phyloP scores from a whole-genome alignment of 2,113 vertebrate genomes.

The Myotis yumanensis region DNA sequence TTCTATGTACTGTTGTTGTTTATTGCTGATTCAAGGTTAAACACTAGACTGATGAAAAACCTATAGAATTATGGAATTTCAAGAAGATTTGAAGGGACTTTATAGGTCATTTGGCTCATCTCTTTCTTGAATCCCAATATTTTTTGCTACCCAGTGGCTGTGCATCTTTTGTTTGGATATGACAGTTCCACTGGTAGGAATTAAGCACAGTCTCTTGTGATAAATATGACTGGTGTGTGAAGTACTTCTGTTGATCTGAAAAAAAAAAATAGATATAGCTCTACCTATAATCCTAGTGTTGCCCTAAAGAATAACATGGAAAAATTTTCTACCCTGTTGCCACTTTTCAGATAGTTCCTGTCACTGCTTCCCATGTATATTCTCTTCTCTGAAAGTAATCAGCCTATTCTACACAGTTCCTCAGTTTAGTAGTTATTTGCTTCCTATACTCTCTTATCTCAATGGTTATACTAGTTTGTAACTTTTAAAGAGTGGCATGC shows the following conservation, averaged over 20 bases:
- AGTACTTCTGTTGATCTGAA: background rate
- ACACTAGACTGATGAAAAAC: background rate
- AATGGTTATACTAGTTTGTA: background rate
- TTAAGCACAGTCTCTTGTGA: background rate
- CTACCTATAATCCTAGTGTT: background rate
- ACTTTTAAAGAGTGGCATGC: background rate
- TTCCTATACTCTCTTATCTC: background rate
- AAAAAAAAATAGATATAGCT: background rate
- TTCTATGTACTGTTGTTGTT: background rate
- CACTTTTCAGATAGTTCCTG: background rate
- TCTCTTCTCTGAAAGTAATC: background rate
- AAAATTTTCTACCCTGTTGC: background rate
- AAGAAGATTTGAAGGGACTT: background rate
- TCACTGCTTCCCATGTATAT: background rate
- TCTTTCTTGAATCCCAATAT: background rate
- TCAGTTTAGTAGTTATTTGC: background rate
- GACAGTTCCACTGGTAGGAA: background rate
- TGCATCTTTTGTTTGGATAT: background rate
- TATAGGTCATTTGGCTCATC: conserved; percentile 31
- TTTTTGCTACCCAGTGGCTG: background rate
- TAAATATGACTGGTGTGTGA: background rate
- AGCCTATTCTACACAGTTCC: background rate
- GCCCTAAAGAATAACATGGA: background rate
- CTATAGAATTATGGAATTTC: background rate
- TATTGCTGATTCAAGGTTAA: conserved; percentile 53